Conservation (phyloP, 1,140 invertebrate species). For the Heliconius hewitsoni region DNA sequence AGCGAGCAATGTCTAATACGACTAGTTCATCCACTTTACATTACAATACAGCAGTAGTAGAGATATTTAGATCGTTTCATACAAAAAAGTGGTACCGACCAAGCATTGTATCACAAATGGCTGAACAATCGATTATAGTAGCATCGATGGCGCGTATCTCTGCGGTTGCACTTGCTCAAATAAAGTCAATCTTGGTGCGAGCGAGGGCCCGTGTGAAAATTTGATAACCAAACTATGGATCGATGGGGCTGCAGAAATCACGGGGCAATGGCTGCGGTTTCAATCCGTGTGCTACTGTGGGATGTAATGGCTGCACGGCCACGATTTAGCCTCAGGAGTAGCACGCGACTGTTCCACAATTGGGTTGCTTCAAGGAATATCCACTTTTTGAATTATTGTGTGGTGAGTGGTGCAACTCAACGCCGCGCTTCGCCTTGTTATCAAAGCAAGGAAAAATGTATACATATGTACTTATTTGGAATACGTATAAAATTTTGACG, state of each 20-base stretch:
- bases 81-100: constrained; percentile 47
- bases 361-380: neutral
- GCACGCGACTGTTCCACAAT: constrained; percentile 32
- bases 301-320: constrained; percentile 67
- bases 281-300: constrained; percentile 74
- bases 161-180: constrained; percentile 79
- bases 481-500: no score
- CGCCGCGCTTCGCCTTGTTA: no score
- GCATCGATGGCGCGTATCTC: constrained; percentile 54
- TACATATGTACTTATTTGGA: no score
- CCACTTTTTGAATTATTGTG: neutral
- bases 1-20: constrained; percentile 30
- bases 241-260: constrained; percentile 75
- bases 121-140: constrained; percentile 44
- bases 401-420: no score
- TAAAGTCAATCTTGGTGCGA: constrained; percentile 77
- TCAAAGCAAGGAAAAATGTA: no score
- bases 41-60: constrained; percentile 51
- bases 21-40: constrained; percentile 55
- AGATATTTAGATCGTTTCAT: constrained; percentile 32
- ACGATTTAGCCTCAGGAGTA: constrained; percentile 55
- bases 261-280: constrained; percentile 72
- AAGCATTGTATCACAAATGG: constrained; percentile 53
- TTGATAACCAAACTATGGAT: constrained; percentile 80
- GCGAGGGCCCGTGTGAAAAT: constrained; percentile 77